Evolutionary conservation across 2,113 vertebrate genomes (phyloP).

Genomic region (Epinephelus cyanopodus): DNA sequence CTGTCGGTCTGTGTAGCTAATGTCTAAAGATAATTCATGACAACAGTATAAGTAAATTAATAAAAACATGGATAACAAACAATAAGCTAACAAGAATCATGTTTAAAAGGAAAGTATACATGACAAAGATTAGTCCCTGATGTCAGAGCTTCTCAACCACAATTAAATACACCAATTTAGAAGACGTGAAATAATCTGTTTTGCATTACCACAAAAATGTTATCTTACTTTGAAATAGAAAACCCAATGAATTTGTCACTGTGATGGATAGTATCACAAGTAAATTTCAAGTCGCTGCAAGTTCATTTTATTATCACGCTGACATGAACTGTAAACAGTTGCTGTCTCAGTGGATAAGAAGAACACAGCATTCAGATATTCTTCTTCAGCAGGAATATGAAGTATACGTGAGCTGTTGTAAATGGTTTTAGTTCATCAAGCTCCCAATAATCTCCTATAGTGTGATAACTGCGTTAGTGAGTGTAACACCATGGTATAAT

Average conservation of each 20-base stretch:
- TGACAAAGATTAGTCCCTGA: background rate
- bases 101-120: background rate
- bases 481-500: background rate
- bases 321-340: background rate
- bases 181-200: background rate
- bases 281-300: background rate
- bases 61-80: background rate
- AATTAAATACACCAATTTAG: background rate
- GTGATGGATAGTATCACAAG: background rate
- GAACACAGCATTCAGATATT: background rate
- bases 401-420: background rate
- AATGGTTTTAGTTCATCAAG: background rate
- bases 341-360: background rate
- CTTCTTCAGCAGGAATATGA: background rate
- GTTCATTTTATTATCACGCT: background rate
- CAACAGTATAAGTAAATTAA: too few species aligned
- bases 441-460: conserved; percentile 1
- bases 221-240: background rate
- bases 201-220: background rate
- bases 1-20: too few species aligned
- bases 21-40: too few species aligned
- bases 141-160: background rate
- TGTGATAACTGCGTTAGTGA: background rate
- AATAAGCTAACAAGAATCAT: background rate
- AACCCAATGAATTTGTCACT: background rate